A percentile compares a stretch with the other conserved stretches of the same genome.
These are phyloP conservation scores for Megaustenia siamemsis DNA, from an alignment of 2,888 invertebrate species.

Conservation along the genomic window DNA sequence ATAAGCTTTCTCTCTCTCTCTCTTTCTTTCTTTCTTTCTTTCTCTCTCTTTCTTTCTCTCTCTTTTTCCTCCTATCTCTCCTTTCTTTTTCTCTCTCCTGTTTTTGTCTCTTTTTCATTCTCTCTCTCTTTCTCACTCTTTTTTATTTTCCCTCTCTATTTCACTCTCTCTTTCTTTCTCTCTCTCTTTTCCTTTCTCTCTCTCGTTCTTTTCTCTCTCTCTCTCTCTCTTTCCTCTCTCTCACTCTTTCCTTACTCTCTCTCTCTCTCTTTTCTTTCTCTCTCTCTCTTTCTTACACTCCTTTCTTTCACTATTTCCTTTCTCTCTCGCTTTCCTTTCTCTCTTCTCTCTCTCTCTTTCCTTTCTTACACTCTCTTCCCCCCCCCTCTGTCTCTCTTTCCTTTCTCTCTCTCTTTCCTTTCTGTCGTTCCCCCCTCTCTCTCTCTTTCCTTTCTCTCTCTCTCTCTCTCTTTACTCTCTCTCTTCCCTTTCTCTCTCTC, in stretches of 20 bases:
- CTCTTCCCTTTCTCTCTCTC: too few relatives aligned
- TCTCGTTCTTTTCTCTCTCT: slow-evolving; percentile 22
- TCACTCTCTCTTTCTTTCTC: slow-evolving; percentile 22
- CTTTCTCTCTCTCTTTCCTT: too few relatives aligned
- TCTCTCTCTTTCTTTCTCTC: slow-evolving; percentile 29
- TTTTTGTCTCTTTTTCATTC: slow-evolving; percentile 13
- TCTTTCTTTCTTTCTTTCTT: slow-evolving; percentile 33
- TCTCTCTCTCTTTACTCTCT: too few relatives aligned
- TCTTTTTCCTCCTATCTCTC: slow-evolving; percentile 4
- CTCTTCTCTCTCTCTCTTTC: too few relatives aligned
- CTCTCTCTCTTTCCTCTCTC: not conserved
- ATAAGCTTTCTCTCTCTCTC: slow-evolving; percentile 43
- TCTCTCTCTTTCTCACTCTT: slow-evolving; percentile 25
- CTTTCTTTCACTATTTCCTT: too few relatives aligned
- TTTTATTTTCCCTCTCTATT: slow-evolving; percentile 26
- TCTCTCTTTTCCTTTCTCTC: slow-evolving; percentile 32
- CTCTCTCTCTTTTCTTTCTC: slow-evolving; percentile 14
- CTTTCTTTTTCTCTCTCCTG: not conserved
- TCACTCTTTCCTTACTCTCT: not conserved
- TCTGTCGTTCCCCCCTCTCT: too few relatives aligned
- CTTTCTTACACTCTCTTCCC: too few relatives aligned
- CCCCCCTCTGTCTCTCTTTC: too few relatives aligned
- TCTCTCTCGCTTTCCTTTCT: too few relatives aligned
- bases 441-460: too few relatives aligned
- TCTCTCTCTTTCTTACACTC: too few relatives aligned